Conservation (phyloP, 2,888 invertebrate genomes). For the Apotomis betuletana region DNA sequence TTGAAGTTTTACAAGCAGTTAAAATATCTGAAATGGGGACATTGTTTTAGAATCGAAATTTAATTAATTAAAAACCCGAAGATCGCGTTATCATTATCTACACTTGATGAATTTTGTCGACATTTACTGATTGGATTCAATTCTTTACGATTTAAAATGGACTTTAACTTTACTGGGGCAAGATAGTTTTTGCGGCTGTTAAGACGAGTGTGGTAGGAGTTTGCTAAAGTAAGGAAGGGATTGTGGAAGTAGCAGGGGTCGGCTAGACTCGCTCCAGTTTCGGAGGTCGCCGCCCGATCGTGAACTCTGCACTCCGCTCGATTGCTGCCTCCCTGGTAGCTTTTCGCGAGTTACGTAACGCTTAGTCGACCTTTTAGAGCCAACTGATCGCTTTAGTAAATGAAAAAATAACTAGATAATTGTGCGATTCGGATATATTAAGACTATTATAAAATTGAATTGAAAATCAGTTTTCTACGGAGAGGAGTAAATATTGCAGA, state of each 20-base stretch:
- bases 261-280: constrained; percentile 72
- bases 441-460: too few species aligned
- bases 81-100: too few species aligned
- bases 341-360: constrained; percentile 44
- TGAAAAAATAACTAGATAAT: too few species aligned
- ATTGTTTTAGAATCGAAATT: neutral
- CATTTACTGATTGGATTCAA: too few species aligned
- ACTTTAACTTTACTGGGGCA: neutral
- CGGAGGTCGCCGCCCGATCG: constrained; percentile 77
- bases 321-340: constrained; percentile 55
- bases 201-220: neutral
- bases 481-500: too few species aligned
- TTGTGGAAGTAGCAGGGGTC: constrained; percentile 54
- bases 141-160: neutral
- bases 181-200: neutral
- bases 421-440: too few species aligned
- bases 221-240: constrained; percentile 50
- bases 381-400: too few species aligned
- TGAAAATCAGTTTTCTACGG: too few species aligned
- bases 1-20: neutral
- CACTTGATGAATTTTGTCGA: too few species aligned
- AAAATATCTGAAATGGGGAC: neutral
- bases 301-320: constrained; percentile 72
- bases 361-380: constrained; percentile 10
- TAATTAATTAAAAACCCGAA: neutral